Conservation (phyloP, 2,888 invertebrate genomes). For the Hypomecis atomaria region DNA sequence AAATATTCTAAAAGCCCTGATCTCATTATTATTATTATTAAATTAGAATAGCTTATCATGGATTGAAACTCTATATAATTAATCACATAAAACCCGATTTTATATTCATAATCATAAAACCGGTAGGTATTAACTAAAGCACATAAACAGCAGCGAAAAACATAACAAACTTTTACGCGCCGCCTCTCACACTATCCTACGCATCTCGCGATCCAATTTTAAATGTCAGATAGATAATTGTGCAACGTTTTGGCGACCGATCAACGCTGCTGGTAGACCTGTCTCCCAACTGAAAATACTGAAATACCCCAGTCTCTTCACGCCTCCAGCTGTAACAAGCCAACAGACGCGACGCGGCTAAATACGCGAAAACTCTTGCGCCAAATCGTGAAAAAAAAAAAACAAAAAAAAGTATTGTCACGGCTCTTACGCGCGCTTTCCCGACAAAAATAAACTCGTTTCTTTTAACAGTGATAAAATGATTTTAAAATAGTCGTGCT, state of each 20-base stretch:
- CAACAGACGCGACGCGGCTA: conserved; percentile 42
- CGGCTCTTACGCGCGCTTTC: conserved; percentile 45
- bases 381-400: conserved; percentile 39
- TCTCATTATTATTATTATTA: no score
- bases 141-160: conserved; percentile 31
- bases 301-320: conserved; percentile 64
- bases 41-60: no score
- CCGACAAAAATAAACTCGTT: conserved; percentile 46
- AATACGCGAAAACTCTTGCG: conserved; percentile 43
- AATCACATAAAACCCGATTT: conserved; percentile 12
- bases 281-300: conserved; percentile 52
- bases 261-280: conserved; percentile 67
- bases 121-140: background rate
- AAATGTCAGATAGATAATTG: conserved; percentile 84
- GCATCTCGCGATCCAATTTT: conserved; percentile 79
- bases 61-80: conserved; percentile 12
- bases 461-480: conserved; percentile 52
- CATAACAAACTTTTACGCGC: conserved; percentile 26
- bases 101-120: conserved; percentile 19
- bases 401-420: conserved; percentile 39
- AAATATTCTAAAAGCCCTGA: no score
- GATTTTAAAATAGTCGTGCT: conserved; percentile 43
- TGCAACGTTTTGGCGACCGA: conserved; percentile 77
- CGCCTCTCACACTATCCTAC: conserved; percentile 60
- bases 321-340: conserved; percentile 46